Evolutionary conservation across 2,113 vertebrate species (phyloP).

Genomic region (Sprattus sprattus): DNA sequence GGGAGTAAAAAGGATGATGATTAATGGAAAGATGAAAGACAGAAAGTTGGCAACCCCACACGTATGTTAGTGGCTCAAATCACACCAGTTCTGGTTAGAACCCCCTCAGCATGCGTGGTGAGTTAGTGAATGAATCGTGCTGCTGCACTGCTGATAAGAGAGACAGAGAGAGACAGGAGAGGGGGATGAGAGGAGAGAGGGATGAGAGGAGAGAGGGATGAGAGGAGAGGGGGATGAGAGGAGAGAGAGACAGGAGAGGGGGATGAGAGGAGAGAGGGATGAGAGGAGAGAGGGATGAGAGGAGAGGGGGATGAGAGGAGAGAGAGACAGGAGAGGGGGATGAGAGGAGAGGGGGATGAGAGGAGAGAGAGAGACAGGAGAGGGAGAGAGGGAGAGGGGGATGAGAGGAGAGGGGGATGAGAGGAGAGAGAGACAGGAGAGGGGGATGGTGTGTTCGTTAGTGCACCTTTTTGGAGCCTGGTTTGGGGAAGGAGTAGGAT

Average conservation of each 20-base stretch:
- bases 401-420: too few relatives aligned
- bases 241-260: too few relatives aligned
- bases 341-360: slow-evolving; percentile 45
- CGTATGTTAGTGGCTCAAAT: slow-evolving; percentile 52
- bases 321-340: slow-evolving; percentile 52
- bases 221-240: slow-evolving; percentile 49
- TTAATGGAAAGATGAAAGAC: slow-evolving; percentile 9
- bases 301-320: slow-evolving; percentile 49
- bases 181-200: slow-evolving; percentile 49
- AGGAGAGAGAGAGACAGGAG: too few relatives aligned
- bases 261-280: slow-evolving; percentile 48
- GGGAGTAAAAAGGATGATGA: neutral
- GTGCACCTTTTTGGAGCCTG: slow-evolving; percentile 86
- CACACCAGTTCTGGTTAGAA: slow-evolving; percentile 7
- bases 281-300: too few relatives aligned
- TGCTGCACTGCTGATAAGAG: slow-evolving; percentile 50
- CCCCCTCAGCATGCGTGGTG: slow-evolving; percentile 31
- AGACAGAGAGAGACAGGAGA: slow-evolving; percentile 44
- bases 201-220: slow-evolving; percentile 46
- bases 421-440: slow-evolving; percentile 46
- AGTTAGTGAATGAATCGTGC: slow-evolving; percentile 43
- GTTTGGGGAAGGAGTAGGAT: slow-evolving; percentile 82
- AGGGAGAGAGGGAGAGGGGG: slow-evolving; percentile 50
- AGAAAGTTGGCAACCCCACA: slow-evolving; percentile 25
- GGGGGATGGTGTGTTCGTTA: slow-evolving; percentile 55